Conservation (phyloP, 2,888 invertebrate species). For the Argyresthia albistria region DNA sequence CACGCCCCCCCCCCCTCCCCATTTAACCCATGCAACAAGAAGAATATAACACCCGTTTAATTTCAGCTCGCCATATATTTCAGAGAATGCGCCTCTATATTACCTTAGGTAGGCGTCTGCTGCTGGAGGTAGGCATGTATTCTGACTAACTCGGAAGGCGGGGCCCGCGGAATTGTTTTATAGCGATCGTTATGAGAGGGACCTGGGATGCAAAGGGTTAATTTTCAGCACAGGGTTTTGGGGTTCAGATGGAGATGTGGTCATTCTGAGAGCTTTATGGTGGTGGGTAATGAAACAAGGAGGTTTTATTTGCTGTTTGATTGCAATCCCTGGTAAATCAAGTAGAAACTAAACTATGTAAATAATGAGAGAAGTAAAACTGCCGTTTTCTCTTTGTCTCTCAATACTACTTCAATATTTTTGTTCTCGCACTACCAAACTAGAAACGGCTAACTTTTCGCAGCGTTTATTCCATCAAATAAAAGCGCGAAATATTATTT, state of each 20-base stretch:
- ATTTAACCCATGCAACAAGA: not conserved
- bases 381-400: too few relatives aligned
- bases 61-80: constrained; percentile 40
- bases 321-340: too few relatives aligned
- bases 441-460: too few relatives aligned
- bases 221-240: not conserved
- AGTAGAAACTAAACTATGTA: too few relatives aligned
- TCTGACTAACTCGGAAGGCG: not conserved
- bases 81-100: not conserved
- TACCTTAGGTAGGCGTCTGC: not conserved
- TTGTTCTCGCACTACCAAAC: too few relatives aligned
- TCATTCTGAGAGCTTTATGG: not conserved
- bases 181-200: constrained; percentile 53
- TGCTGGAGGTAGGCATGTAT: not conserved
- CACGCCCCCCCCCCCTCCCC: too few relatives aligned
- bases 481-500: too few relatives aligned
- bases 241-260: not conserved
- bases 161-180: constrained; percentile 45
- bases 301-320: too few relatives aligned
- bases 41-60: constrained; percentile 24
- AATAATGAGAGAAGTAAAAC: too few relatives aligned
- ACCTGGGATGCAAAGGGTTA: constrained; percentile 12
- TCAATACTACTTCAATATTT: too few relatives aligned
- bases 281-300: not conserved
- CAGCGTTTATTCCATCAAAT: too few relatives aligned